phyloP scores from a whole-genome alignment of 2,797 vertebrate genomes.

The Salmo trutta region DNA sequence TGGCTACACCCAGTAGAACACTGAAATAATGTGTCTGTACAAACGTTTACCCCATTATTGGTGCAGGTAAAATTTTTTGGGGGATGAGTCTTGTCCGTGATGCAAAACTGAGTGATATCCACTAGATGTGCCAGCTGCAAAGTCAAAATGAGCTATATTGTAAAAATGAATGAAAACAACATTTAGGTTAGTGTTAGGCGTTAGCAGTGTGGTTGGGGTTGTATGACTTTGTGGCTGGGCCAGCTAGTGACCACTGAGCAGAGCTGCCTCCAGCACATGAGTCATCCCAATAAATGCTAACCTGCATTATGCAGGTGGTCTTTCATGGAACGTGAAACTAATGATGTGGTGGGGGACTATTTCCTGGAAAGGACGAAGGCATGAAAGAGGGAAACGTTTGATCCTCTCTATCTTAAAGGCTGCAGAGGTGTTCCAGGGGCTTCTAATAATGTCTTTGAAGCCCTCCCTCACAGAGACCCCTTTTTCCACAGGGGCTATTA shows the following conservation, averaged over 20 bases:
- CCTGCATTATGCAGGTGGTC: background rate
- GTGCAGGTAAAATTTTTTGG: too few species aligned
- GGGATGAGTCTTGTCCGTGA: too few species aligned
- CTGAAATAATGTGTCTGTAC: background rate
- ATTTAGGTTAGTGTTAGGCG: too few species aligned
- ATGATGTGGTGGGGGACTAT: slow-evolving; percentile 55
- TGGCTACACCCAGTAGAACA: background rate
- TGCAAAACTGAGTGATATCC: too few species aligned
- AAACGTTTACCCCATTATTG: slow-evolving; percentile 40
- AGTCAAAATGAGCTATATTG: too few species aligned
- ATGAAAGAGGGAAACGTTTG: slow-evolving; percentile 59
- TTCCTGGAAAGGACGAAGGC: slow-evolving; percentile 43
- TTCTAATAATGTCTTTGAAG: slow-evolving; percentile 69
- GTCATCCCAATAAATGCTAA: too few species aligned
- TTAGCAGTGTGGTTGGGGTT: too few species aligned
- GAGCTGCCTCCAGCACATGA: too few species aligned
- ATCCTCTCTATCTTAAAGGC: slow-evolving; percentile 69
- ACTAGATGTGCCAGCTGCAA: too few species aligned
- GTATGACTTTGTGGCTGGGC: too few species aligned
- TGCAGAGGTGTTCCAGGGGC: slow-evolving; percentile 61
- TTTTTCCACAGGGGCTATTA: slow-evolving; percentile 41
- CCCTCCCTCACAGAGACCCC: slow-evolving; percentile 58
- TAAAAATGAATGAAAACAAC: too few species aligned
- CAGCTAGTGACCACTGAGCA: too few species aligned
- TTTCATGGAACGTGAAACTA: slow-evolving; percentile 60